Evolutionary conservation across 2,888 invertebrate genomes (phyloP).

Genomic region (Thysanoteuthis rhombus): DNA sequence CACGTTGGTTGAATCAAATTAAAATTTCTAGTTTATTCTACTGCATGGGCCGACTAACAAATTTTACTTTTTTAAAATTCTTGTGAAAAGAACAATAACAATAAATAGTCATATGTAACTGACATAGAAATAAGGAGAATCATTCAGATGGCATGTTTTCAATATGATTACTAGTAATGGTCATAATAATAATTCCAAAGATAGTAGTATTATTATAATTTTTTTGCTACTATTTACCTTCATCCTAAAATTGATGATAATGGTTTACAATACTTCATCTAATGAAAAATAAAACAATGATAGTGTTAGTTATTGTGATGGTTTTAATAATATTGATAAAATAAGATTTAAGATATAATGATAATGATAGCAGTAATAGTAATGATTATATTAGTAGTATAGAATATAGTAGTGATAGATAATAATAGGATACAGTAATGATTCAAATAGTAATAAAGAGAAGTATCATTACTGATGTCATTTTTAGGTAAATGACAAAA

Average conservation of each 20-base stretch:
- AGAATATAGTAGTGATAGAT: background rate
- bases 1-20: background rate
- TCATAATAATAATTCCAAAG: background rate
- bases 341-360: background rate
- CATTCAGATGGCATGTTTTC: background rate
- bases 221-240: too few species aligned
- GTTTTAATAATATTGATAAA: background rate
- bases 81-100: background rate
- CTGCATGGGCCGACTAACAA: background rate
- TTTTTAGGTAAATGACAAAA: too few species aligned
- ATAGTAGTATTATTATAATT: too few species aligned
- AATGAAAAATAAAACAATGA: background rate
- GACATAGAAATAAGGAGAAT: background rate
- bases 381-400: background rate
- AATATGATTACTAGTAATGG: background rate
- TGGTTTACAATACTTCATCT: too few species aligned
- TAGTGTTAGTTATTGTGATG: background rate
- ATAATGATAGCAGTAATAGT: background rate
- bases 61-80: background rate
- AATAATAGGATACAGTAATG: background rate
- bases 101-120: background rate
- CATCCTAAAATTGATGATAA: too few species aligned
- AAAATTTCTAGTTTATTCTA: background rate
- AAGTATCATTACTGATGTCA: too few species aligned
- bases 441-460: background rate